phyloP scores from a whole-genome alignment of 2,797 vertebrate species.

The Poeciliopsis gracilis region DNA sequence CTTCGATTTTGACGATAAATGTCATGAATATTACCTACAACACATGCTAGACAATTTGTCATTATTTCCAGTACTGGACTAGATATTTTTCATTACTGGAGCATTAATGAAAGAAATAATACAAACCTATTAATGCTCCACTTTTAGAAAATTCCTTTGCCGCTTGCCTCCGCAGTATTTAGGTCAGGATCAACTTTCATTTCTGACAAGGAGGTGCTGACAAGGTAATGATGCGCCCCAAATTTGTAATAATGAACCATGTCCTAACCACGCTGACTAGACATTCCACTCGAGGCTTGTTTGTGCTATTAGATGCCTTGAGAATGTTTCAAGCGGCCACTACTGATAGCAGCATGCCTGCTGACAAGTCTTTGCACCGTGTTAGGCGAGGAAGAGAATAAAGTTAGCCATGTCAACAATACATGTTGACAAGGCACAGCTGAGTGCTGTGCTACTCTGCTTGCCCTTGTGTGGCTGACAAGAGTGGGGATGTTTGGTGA shows the following conservation, averaged over 20 bases:
- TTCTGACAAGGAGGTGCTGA: slow-evolving; percentile 55
- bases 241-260: slow-evolving; percentile 51
- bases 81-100: slow-evolving; percentile 16
- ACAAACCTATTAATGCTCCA: neutral
- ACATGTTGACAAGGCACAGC: slow-evolving; percentile 58
- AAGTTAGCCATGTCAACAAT: slow-evolving; percentile 36
- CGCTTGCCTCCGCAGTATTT: slow-evolving; percentile 46
- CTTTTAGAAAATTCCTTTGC: slow-evolving; percentile 11
- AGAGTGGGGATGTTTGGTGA: slow-evolving; percentile 57
- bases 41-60: neutral
- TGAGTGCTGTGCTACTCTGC: slow-evolving; percentile 8
- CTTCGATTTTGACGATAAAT: neutral
- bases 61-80: neutral
- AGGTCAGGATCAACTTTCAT: slow-evolving; percentile 41
- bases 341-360: slow-evolving; percentile 24
- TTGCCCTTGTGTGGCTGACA: slow-evolving; percentile 43
- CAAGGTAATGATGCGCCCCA: slow-evolving; percentile 45
- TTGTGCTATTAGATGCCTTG: slow-evolving; percentile 42
- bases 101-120: slow-evolving; percentile 13
- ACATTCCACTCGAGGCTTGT: slow-evolving; percentile 32
- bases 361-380: slow-evolving; percentile 43
- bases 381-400: slow-evolving; percentile 33
- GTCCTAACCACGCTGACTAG: slow-evolving; percentile 46
- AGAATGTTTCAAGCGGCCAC: slow-evolving; percentile 19
- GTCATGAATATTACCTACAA: neutral